phyloP scores from a whole-genome alignment of 2,888 invertebrate genomes.

The Drosophila neoperkinsi region DNA sequence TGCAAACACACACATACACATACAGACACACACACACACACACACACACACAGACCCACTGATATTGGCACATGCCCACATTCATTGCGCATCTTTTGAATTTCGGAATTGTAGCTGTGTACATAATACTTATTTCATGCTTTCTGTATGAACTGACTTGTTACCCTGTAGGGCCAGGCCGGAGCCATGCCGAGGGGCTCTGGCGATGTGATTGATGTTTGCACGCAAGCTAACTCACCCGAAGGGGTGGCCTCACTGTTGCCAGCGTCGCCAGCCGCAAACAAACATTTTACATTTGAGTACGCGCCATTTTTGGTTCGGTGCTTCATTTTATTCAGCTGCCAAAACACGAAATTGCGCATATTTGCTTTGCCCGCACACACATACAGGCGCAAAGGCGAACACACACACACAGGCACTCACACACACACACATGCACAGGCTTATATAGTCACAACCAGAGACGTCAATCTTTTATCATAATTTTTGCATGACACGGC shows the following conservation, averaged over 20 bases:
- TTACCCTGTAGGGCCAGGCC: conserved; percentile 12
- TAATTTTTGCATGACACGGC: conserved; percentile 69
- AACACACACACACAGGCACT: conserved; percentile 17
- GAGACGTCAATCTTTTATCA: conserved; percentile 68
- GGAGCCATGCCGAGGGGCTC: conserved; percentile 6
- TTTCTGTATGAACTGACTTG: conserved; percentile 51
- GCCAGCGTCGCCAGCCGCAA: conserved; percentile 60
- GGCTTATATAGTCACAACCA: conserved; percentile 5
- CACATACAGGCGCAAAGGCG: not conserved
- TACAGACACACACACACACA: conserved; percentile 20
- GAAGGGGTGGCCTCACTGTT: conserved; percentile 12
- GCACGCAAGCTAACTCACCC: conserved; percentile 46
- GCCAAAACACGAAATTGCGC: conserved; percentile 80
- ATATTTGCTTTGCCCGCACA: conserved; percentile 67
- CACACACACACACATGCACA: conserved; percentile 11
- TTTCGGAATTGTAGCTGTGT: conserved; percentile 58
- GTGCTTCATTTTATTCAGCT: conserved; percentile 64
- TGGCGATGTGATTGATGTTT: conserved; percentile 70
- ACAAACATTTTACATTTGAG: conserved; percentile 78
- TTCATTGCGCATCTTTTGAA: conserved; percentile 74
- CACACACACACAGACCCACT: conserved; percentile 16
- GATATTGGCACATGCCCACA: conserved; percentile 46
- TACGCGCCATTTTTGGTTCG: conserved; percentile 76
- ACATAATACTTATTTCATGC: conserved; percentile 60
- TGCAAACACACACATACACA: conserved; percentile 45